Conservation (phyloP, 2,113 vertebrate species). For the Clupea harengus region DNA sequence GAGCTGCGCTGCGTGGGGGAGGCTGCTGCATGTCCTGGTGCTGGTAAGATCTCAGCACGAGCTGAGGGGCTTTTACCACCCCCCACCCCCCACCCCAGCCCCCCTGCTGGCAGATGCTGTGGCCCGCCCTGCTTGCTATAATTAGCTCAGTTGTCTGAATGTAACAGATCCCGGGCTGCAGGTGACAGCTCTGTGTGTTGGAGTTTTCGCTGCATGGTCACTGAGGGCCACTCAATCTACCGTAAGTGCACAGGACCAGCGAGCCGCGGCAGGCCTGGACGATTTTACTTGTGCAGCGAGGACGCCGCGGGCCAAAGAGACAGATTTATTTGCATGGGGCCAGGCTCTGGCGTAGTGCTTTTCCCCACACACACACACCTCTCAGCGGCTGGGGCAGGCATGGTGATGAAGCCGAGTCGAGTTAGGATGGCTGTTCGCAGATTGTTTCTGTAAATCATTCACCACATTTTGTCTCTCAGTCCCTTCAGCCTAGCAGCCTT, state of each 20-base stretch:
- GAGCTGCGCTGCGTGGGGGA: too few species aligned
- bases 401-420: neutral
- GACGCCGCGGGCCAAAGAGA: neutral
- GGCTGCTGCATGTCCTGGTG: neutral
- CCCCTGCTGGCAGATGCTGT: constrained; percentile 4
- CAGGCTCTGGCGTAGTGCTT: neutral
- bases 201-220: too few species aligned
- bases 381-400: neutral
- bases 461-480: neutral
- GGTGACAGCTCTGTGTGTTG: neutral
- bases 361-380: neutral
- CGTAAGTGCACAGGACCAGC: neutral
- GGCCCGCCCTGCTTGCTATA: constrained; percentile 3
- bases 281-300: neutral
- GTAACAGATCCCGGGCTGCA: constrained; percentile 3
- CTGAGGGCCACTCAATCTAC: neutral
- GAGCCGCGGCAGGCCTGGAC: too few species aligned
- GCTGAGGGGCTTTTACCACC: neutral
- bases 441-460: neutral
- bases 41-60: neutral
- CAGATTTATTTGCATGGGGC: neutral
- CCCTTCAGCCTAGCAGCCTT: neutral
- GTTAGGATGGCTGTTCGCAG: neutral
- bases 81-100: neutral
- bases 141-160: neutral